Base-by-base conservation (phyloP, 1,140 invertebrate species). In the Zophobas morio region DNA sequence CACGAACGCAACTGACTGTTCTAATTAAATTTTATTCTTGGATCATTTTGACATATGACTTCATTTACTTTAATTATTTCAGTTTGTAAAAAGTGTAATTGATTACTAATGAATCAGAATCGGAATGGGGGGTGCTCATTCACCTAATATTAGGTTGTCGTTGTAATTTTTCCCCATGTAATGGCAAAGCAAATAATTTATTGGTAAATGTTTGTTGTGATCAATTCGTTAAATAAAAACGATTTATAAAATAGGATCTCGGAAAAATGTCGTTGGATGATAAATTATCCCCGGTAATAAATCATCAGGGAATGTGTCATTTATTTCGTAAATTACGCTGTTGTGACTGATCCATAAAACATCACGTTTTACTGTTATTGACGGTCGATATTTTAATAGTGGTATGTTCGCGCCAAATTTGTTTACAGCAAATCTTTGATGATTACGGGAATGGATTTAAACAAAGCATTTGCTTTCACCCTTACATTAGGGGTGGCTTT, bases 311-410 rank as follows among this genome's bases (percentile, higher is more conserved):
- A 66, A 66, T 66, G 42, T 66, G 60, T 66, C 60, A 66, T 66
- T 66, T 66, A 66, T 66, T 66, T 66, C 60, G 60, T 66, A 66
- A 66, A 66, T 66, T 66, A 66, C 60, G 37, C 60, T 42, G 60
- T 66, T 66, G 60, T 66, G 60, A 40, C n/a, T 33, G 60, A 39
- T 51, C 49, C 49, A 51, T 20, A 66, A 66, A 40, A 39, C 60
- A 40, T 46, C 60, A 66, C 39, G n/a, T 66, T 66, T 40, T 42
- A 42, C 37, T 40, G 60, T 35, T 63, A 63, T 63, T 39, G 57
- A 37, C 33, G 57, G 60, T 66, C 60, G 42, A 66, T 66, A 66
- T 66, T 20, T 66, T 37, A 66, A 66, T 66, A 66, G 33, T 39
- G 39, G 42, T 66, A 60, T 36, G 3, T 60, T 60, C 8, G n/a